Conservation (phyloP, 2,797 vertebrate species). For the Brachyrhaphis roseni region DNA sequence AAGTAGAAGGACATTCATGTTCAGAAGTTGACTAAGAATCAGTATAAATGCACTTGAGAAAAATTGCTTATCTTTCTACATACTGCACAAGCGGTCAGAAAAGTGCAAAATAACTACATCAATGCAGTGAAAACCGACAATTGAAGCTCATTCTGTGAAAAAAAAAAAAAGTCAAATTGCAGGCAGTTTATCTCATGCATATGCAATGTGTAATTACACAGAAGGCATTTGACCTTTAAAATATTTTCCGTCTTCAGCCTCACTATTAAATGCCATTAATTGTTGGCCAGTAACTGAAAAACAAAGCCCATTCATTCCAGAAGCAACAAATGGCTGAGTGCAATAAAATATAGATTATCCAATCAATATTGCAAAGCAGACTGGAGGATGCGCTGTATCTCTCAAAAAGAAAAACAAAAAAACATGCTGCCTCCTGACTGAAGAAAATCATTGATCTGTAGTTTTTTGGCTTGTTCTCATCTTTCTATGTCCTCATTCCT, state of each 20-base stretch:
- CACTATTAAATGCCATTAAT: background rate
- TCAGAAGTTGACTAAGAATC: background rate
- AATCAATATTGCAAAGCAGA: conserved; percentile 28
- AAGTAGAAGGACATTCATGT: background rate
- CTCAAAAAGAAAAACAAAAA: background rate
- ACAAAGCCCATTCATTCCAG: background rate
- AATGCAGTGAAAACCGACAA: background rate
- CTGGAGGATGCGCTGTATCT: background rate
- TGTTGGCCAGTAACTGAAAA: background rate
- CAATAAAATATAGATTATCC: conserved; percentile 22
- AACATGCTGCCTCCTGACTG: conserved; percentile 12
- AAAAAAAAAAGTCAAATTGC: background rate
- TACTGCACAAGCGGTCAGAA: background rate
- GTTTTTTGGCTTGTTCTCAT: conserved; percentile 27
- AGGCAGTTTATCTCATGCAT: background rate
- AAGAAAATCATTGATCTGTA: conserved; percentile 26
- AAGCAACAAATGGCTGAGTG: conserved; percentile 31
- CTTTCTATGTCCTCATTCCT: conserved; percentile 21
- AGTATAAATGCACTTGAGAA: background rate
- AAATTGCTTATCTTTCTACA: background rate
- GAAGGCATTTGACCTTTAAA: background rate
- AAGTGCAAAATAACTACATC: background rate
- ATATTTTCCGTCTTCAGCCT: background rate
- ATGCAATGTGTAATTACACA: background rate
- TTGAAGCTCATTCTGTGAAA: background rate